These are phyloP conservation scores for Pyrrhia umbra DNA, from an alignment of 2,888 invertebrate species.

Conservation along the genomic window DNA sequence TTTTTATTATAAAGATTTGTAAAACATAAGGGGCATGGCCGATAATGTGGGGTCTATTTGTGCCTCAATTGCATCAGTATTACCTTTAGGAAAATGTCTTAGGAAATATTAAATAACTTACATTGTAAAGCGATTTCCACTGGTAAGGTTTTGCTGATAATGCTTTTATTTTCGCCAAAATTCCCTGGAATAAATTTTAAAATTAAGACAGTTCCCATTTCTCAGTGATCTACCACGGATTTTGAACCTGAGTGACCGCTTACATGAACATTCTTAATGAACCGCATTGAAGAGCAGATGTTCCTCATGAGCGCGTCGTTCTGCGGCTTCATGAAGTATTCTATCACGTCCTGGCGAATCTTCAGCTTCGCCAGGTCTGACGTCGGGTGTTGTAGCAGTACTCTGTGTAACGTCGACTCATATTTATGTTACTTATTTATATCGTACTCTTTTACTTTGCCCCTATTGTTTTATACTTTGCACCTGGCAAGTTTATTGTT, in stretches of 20 bases:
- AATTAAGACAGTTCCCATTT: not conserved
- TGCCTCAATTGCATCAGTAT: too few species aligned
- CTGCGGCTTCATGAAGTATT: constrained; percentile 91
- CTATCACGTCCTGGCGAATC: constrained; percentile 92
- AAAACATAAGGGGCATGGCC: too few species aligned
- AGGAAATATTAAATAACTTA: constrained; percentile 71
- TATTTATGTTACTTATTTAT: too few species aligned
- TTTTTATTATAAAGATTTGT: too few species aligned
- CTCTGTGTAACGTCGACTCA: constrained; percentile 78
- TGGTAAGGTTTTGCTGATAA: constrained; percentile 91
- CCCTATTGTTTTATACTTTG: too few species aligned
- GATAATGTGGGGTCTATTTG: too few species aligned
- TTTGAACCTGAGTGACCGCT: constrained; percentile 63
- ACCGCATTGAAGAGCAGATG: constrained; percentile 91
- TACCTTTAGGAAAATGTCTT: too few species aligned
- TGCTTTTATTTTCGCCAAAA: constrained; percentile 91
- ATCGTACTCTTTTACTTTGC: too few species aligned
- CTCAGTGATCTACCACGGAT: not conserved
- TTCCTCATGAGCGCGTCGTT: constrained; percentile 91
- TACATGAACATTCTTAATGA: constrained; percentile 91
- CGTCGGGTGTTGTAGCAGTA: constrained; percentile 93
- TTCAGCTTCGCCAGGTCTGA: constrained; percentile 90
- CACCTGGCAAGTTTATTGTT: too few species aligned
- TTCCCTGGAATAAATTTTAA: constrained; percentile 84
- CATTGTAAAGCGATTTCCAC: constrained; percentile 93